Evolutionary conservation across 2,797 vertebrate genomes (phyloP).

Genomic region (Pseudotriccus pelzelni): DNA sequence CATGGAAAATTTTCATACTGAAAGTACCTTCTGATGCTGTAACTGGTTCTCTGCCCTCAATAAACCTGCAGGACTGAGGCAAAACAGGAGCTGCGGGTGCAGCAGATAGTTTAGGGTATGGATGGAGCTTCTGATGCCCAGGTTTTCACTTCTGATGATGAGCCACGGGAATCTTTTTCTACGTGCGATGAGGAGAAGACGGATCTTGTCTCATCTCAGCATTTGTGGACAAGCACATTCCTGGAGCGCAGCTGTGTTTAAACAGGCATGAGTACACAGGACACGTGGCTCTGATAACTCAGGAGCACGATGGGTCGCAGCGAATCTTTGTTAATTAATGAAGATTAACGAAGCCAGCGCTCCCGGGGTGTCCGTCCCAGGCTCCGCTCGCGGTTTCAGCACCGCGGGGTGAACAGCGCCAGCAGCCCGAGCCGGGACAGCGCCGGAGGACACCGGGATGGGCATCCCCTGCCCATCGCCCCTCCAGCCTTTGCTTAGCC

Average conservation of each 20-base stretch:
- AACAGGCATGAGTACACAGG: too few relatives aligned
- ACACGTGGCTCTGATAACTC: rapidly evolving
- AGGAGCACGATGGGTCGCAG: rapidly evolving
- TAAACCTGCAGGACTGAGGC: rapidly evolving
- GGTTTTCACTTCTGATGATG: neutral
- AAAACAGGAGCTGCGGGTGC: rapidly evolving
- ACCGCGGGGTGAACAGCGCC: neutral
- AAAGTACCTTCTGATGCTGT: neutral
- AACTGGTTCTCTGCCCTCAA: neutral
- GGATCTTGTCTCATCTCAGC: neutral
- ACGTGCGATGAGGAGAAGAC: rapidly evolving
- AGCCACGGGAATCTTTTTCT: neutral
- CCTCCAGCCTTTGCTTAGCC: rapidly evolving
- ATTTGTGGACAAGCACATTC: rapidly evolving
- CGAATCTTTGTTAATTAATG: neutral
- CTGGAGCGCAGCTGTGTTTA: neutral
- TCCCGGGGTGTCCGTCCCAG: rapidly evolving
- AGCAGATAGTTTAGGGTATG: rapidly evolving
- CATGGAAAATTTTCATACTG: neutral
- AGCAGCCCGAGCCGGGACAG: neutral
- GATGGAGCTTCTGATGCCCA: rapidly evolving
- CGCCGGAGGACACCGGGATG: neutral
- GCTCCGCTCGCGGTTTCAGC: neutral
- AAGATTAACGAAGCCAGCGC: rapidly evolving
- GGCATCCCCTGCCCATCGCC: neutral